These are phyloP conservation scores for Syngnathus acus DNA, from an alignment of 2,797 vertebrate species.

Conservation along the genomic window DNA sequence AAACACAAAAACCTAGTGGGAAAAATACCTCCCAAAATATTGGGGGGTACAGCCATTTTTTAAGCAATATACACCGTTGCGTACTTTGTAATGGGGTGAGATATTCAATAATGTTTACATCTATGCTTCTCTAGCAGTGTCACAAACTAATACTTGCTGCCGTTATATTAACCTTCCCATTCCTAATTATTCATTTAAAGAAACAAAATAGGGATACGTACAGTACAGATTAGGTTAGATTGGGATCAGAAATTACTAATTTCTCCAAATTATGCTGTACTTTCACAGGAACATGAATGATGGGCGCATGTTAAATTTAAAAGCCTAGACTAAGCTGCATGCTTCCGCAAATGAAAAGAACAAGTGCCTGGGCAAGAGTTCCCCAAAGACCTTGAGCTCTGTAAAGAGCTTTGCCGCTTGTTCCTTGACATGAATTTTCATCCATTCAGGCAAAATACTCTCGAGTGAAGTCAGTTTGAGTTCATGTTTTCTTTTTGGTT, in stretches of 20 bases:
- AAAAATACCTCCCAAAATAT: too few relatives aligned
- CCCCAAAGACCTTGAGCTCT: conserved; percentile 19
- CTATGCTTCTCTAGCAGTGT: too few relatives aligned
- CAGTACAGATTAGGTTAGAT: neutral
- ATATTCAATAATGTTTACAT: too few relatives aligned
- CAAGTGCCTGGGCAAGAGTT: conserved; percentile 21
- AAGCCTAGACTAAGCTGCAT: conserved; percentile 26
- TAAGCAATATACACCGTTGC: too few relatives aligned
- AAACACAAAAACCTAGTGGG: too few relatives aligned
- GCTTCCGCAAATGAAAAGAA: conserved; percentile 13
- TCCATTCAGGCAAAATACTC: conserved; percentile 26
- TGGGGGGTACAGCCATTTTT: too few relatives aligned
- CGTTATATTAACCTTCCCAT: too few relatives aligned
- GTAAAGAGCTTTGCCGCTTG: conserved; percentile 17
- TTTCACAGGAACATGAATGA: conserved; percentile 34
- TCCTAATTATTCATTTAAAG: neutral
- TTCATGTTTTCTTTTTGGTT: neutral
- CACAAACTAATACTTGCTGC: too few relatives aligned
- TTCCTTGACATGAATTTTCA: conserved; percentile 28
- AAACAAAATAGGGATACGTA: neutral
- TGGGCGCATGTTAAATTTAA: conserved; percentile 32
- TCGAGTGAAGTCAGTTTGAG: neutral
- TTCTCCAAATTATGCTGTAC: conserved; percentile 21
- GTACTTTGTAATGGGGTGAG: too few relatives aligned
- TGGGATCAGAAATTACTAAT: neutral